Conservation (phyloP, 2,113 vertebrate genomes). For the Halichoerus grypus region DNA sequence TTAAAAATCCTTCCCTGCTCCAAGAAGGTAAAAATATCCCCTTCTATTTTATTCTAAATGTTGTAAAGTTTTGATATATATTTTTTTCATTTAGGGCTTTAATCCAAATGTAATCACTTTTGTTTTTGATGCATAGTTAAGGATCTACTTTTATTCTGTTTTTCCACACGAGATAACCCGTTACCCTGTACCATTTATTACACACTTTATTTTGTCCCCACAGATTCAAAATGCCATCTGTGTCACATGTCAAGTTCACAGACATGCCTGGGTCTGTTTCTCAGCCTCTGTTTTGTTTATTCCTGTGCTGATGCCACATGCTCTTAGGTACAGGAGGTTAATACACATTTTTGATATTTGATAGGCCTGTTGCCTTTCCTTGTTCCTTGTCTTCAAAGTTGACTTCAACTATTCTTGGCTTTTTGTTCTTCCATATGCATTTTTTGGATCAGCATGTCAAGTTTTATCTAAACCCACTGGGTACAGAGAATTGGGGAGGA, state of each 20-base stretch:
- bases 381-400: constrained; percentile 28
- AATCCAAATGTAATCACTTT: neutral
- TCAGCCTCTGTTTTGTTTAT: neutral
- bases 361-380: neutral
- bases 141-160: neutral
- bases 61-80: neutral
- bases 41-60: neutral
- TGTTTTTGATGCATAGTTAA: neutral
- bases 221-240: neutral
- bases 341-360: neutral
- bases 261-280: neutral
- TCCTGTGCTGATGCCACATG: neutral
- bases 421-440: neutral
- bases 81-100: neutral
- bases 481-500: neutral
- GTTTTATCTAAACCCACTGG: constrained; percentile 4
- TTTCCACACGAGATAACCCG: neutral
- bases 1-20: neutral
- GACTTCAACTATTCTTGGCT: neutral
- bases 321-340: neutral
- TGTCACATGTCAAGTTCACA: neutral
- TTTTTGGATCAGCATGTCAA: neutral
- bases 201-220: neutral
- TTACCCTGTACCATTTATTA: neutral
- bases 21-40: neutral